phyloP scores from a whole-genome alignment of 2,888 invertebrate genomes.

The Iphiclides podalirius region DNA sequence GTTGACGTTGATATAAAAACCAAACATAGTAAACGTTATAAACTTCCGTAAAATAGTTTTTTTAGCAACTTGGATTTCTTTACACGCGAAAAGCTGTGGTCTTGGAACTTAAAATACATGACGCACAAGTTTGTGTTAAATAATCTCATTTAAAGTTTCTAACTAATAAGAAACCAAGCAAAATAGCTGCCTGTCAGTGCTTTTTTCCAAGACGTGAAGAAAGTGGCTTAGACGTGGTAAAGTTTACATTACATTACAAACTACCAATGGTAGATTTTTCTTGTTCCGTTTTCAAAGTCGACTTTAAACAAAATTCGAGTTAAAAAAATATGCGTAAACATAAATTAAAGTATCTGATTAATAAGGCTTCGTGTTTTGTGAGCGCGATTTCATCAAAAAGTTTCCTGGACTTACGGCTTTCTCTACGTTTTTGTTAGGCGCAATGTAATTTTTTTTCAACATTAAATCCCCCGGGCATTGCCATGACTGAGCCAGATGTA shows the following conservation, averaged over 20 bases:
- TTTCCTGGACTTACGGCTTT: conserved; percentile 2
- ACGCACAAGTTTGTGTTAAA: not conserved
- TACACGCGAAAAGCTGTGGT: not conserved
- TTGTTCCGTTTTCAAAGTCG: not conserved
- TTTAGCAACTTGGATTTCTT: no score
- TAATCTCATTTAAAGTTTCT: not conserved
- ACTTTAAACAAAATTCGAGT: conserved; percentile 1
- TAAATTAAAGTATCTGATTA: conserved; percentile 2
- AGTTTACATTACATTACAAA: conserved; percentile 2
- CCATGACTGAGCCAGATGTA: conserved; percentile 9
- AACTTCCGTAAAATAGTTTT: no score
- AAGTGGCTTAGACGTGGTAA: conserved; percentile 10
- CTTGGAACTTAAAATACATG: conserved; percentile 20
- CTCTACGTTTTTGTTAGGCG: conserved; percentile 2
- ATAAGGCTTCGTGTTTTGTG: not conserved
- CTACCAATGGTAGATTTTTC: not conserved
- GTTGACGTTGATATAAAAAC: no score
- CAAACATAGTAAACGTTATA: no score
- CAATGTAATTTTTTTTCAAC: conserved; percentile 11
- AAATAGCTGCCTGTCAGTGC: conserved; percentile 10
- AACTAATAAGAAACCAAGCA: conserved; percentile 15
- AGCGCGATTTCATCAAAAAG: conserved; percentile 11
- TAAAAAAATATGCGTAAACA: conserved; percentile 4
- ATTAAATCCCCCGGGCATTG: conserved; percentile 11
- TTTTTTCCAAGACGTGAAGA: conserved; percentile 14